These are phyloP conservation scores for Gnathonemus echidnorhynchus DNA, from an alignment of 2,113 vertebrate genomes.

Conservation along the genomic window DNA sequence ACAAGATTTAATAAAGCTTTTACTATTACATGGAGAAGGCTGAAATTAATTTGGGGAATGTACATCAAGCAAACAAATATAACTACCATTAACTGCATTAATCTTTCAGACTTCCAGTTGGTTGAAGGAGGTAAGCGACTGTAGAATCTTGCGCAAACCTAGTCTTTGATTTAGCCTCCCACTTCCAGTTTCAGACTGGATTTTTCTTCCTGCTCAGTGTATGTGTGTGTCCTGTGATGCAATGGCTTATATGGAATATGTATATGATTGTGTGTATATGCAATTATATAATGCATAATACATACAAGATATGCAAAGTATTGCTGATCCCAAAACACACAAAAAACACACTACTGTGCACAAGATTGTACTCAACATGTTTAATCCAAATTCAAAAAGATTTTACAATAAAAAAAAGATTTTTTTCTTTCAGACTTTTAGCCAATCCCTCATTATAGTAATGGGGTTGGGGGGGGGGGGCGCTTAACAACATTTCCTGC, in stretches of 20 bases:
- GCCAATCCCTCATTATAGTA: neutral
- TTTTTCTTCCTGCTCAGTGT: neutral
- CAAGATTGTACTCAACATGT: neutral
- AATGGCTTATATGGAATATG: neutral
- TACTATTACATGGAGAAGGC: neutral
- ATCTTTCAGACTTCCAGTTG: neutral
- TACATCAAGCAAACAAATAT: neutral
- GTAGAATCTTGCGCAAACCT: neutral
- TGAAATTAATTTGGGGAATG: neutral
- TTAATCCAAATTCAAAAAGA: neutral
- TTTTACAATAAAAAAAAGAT: neutral
- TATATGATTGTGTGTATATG: neutral
- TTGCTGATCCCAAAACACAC: neutral
- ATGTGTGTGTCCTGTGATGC: neutral
- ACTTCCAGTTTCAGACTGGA: neutral
- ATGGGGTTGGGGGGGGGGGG: neutral
- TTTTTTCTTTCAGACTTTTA: neutral
- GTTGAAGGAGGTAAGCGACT: neutral
- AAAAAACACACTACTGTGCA: neutral
- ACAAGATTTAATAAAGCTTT: neutral
- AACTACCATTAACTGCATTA: neutral
- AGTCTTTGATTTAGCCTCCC: neutral
- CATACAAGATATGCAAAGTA: neutral
- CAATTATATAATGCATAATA: neutral
- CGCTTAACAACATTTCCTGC: neutral